phyloP scores from a whole-genome alignment of 2,888 invertebrate genomes.

The Cepaea hortensis region DNA sequence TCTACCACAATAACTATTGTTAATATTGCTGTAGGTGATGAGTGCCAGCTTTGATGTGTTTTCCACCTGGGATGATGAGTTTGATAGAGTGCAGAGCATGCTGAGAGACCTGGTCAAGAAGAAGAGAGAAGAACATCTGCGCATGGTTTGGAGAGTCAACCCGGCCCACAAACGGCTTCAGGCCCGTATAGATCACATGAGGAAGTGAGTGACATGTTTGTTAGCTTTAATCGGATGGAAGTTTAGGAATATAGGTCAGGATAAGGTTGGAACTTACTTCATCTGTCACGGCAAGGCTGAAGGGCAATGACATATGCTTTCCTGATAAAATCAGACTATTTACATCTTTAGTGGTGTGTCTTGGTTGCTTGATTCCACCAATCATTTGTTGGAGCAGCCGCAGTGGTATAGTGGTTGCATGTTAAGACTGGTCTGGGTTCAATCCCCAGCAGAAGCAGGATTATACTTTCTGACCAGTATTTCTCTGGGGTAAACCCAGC shows the following conservation, averaged over 20 bases:
- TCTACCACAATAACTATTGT: not conserved
- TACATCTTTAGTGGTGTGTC: too few relatives aligned
- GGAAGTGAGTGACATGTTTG: slow-evolving; percentile 80
- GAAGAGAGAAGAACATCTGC: slow-evolving; percentile 96
- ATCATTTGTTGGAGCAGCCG: too few relatives aligned
- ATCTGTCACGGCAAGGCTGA: too few relatives aligned
- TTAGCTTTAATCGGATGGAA: not conserved
- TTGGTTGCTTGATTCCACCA: too few relatives aligned
- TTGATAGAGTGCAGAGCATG: slow-evolving; percentile 95
- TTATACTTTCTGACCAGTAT: too few relatives aligned
- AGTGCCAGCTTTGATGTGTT: slow-evolving; percentile 96
- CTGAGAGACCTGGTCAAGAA: slow-evolving; percentile 97
- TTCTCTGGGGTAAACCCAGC: too few relatives aligned
- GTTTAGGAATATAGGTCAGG: not conserved
- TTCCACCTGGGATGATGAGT: slow-evolving; percentile 98
- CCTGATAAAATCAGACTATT: too few relatives aligned
- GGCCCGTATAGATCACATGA: slow-evolving; percentile 96
- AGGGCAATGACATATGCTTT: too few relatives aligned
- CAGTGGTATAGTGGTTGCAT: too few relatives aligned
- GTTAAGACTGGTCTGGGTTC: too few relatives aligned
- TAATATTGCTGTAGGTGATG: slow-evolving; percentile 83
- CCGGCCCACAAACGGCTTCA: slow-evolving; percentile 97
- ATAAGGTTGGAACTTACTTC: not conserved
- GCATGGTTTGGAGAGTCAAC: slow-evolving; percentile 95
- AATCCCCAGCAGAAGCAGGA: too few relatives aligned